Evolutionary conservation across 2,113 vertebrate genomes (phyloP).

Genomic region (Tragulus kanchil): DNA sequence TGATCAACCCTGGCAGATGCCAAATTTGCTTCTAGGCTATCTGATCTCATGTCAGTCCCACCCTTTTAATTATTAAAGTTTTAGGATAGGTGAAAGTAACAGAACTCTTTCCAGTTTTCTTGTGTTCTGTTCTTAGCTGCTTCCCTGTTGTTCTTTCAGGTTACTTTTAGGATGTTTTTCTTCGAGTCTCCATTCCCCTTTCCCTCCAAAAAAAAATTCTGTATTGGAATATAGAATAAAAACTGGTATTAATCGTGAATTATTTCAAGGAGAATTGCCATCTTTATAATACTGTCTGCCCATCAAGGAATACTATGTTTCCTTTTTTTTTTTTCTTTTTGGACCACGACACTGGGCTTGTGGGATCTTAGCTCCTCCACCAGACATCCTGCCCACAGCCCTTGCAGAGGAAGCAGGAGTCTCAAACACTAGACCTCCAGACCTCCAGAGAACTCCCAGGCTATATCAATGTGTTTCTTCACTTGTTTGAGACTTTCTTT

Average conservation of each 20-base stretch:
- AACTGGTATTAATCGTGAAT: not conserved
- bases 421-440: not conserved
- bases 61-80: conserved; percentile 54
- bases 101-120: not conserved
- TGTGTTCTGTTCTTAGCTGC: conserved; percentile 36
- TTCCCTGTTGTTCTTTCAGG: not conserved
- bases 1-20: conserved; percentile 45
- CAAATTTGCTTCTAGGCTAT: conserved; percentile 50
- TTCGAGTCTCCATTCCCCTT: not conserved
- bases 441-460: not conserved
- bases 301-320: not conserved
- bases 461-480: not conserved
- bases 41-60: not conserved
- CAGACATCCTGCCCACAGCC: not conserved
- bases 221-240: not conserved
- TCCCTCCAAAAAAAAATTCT: not conserved
- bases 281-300: not conserved
- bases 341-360: not conserved
- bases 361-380: not conserved
- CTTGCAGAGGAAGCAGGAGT: not conserved
- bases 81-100: not conserved
- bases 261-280: not conserved
- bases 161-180: conserved; percentile 6
- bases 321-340: not conserved
- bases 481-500: not conserved